These are phyloP conservation scores for Ochropacha duplaris DNA, from an alignment of 2,888 invertebrate species.

Conservation along the genomic window DNA sequence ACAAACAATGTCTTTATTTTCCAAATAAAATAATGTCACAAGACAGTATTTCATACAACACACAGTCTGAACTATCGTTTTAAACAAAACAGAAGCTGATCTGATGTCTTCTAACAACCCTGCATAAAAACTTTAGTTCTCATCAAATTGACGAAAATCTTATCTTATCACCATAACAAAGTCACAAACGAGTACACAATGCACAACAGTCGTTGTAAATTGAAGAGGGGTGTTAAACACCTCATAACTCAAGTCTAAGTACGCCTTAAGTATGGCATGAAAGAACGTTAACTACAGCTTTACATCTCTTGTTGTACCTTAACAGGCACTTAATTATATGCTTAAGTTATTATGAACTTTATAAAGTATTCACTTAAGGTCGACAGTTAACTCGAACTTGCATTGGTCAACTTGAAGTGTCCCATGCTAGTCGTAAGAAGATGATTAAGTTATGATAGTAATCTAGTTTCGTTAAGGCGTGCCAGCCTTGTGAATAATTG, in stretches of 20 bases:
- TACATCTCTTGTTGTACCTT: background rate
- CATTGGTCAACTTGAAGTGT: background rate
- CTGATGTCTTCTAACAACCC: no score
- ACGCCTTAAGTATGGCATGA: background rate
- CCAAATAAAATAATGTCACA: no score
- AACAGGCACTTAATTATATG: background rate
- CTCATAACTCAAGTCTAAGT: background rate
- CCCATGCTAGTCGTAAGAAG: background rate
- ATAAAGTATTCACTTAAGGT: background rate
- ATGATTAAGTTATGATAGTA: no score
- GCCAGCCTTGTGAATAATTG: no score
- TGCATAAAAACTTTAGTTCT: no score
- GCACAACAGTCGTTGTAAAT: background rate
- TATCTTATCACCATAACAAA: background rate
- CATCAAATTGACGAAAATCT: no score
- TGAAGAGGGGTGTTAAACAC: background rate
- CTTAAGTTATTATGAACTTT: background rate
- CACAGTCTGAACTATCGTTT: no score
- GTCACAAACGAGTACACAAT: background rate
- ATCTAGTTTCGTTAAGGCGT: no score
- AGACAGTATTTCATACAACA: no score
- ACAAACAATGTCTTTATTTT: no score
- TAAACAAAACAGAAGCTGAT: no score
- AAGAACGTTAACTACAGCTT: background rate
- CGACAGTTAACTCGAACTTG: background rate